These are phyloP conservation scores for Harpalus rubripes DNA, from an alignment of 2,888 invertebrate species.

Conservation along the genomic window DNA sequence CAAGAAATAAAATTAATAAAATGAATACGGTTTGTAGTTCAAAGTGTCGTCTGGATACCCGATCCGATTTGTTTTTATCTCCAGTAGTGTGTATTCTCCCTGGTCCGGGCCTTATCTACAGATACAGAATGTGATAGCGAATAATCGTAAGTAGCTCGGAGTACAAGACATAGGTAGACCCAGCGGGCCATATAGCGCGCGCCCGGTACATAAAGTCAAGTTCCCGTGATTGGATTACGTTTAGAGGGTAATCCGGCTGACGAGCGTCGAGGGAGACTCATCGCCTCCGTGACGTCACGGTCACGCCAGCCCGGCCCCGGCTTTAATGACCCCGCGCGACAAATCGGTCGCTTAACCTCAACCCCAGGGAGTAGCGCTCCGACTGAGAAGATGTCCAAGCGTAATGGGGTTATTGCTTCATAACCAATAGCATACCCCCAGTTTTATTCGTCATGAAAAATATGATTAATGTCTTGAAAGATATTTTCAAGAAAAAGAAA, in stretches of 20 bases:
- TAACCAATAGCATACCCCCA: neutral
- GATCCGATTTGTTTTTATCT: constrained; percentile 26
- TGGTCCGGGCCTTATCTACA: constrained; percentile 36
- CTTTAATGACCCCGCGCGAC: constrained; percentile 79
- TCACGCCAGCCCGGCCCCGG: constrained; percentile 71
- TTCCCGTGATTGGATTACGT: constrained; percentile 84
- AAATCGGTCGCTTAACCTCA: constrained; percentile 78
- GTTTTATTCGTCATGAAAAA: no score
- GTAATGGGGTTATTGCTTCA: constrained; percentile 22
- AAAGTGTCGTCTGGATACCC: no score
- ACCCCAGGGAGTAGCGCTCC: constrained; percentile 71
- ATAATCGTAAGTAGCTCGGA: constrained; percentile 58
- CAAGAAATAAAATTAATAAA: neutral
- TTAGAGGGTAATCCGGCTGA: constrained; percentile 80
- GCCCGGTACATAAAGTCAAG: constrained; percentile 70
- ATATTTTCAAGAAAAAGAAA: no score
- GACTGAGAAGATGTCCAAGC: neutral
- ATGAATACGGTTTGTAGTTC: neutral
- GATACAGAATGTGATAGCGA: constrained; percentile 37
- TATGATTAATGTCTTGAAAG: no score
- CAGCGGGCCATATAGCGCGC: constrained; percentile 71
- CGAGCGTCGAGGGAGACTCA: constrained; percentile 81
- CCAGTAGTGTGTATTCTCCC: neutral
- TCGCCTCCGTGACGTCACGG: constrained; percentile 64
- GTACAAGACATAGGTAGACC: constrained; percentile 71